Conservation (phyloP, 2,888 invertebrate genomes). For the Chrysolina haemoptera region DNA sequence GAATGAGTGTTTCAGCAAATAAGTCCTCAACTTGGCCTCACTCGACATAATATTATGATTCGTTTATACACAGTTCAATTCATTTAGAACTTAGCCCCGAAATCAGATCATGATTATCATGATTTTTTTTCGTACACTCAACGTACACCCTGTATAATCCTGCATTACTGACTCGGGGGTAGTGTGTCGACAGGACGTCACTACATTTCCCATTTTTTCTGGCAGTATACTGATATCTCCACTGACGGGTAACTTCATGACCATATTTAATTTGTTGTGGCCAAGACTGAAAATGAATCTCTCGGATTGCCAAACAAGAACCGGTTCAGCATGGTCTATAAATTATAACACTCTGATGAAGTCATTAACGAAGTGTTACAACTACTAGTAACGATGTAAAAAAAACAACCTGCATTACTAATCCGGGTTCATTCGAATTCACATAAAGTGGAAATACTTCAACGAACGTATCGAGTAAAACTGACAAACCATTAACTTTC, state of each 20-base stretch:
- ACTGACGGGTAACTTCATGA: not conserved
- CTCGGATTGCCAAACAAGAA: conserved; percentile 17
- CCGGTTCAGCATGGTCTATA: conserved; percentile 3
- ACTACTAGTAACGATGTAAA: conserved; percentile 19
- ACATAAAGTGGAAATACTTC: conserved; percentile 6
- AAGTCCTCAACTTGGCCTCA: too few species aligned
- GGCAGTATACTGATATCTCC: conserved; percentile 3
- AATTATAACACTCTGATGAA: conserved; percentile 25
- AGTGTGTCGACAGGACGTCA: conserved; percentile 16
- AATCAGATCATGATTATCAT: too few species aligned
- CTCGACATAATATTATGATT: too few species aligned
- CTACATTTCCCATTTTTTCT: not conserved
- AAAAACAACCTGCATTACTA: conserved; percentile 8
- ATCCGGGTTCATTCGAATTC: conserved; percentile 16
- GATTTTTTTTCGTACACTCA: too few species aligned
- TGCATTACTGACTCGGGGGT: not conserved
- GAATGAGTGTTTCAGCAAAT: too few species aligned
- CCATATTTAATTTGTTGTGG: conserved; percentile 7
- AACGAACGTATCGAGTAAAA: not conserved
- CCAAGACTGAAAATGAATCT: conserved; percentile 21
- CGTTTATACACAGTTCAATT: too few species aligned
- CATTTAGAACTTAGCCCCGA: too few species aligned
- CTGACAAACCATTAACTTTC: conserved; percentile 2
- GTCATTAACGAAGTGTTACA: conserved; percentile 28
- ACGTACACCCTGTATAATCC: too few species aligned